A percentile compares a stretch with the other conserved stretches of the same genome.
Conservation (phyloP, 2,113 vertebrate genomes). For the Marcusenius ussheri region DNA sequence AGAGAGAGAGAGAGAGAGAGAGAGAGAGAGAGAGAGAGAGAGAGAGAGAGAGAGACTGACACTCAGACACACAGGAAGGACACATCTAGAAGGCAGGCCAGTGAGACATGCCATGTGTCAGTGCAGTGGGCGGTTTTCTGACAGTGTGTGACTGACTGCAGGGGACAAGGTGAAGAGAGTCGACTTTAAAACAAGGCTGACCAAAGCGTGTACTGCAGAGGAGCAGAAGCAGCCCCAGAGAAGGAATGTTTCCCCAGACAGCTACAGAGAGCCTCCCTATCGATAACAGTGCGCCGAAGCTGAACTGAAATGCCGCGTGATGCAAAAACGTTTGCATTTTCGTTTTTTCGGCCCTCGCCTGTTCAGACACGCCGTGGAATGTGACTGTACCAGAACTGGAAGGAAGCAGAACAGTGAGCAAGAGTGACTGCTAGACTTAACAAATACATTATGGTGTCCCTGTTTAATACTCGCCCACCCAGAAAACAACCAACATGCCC, state of each 20-base stretch:
- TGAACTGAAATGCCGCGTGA: not conserved
- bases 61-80: conserved; percentile 11
- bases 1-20: not conserved
- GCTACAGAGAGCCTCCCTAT: not conserved
- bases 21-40: not conserved
- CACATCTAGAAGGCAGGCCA: conserved; percentile 43
- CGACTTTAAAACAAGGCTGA: not conserved
- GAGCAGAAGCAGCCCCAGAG: not conserved
- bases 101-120: conserved; percentile 59
- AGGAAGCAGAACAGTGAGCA: conserved; percentile 12
- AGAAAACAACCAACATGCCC: not conserved
- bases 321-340: not conserved
- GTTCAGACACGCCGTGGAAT: conserved; percentile 37
- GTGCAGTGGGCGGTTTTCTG: conserved; percentile 44
- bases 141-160: conserved; percentile 25
- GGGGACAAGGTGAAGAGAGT: not conserved
- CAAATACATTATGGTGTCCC: not conserved
- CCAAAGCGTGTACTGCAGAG: not conserved
- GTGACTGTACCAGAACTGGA: conserved; percentile 27
- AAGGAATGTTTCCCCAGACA: not conserved
- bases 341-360: not conserved
- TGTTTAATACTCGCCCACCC: not conserved
- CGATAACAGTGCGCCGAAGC: not conserved
- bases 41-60: not conserved
- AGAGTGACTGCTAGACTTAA: not conserved